These are phyloP conservation scores for Macroglossus sobrinus DNA, from an alignment of 2,113 vertebrate genomes.

Conservation along the genomic window DNA sequence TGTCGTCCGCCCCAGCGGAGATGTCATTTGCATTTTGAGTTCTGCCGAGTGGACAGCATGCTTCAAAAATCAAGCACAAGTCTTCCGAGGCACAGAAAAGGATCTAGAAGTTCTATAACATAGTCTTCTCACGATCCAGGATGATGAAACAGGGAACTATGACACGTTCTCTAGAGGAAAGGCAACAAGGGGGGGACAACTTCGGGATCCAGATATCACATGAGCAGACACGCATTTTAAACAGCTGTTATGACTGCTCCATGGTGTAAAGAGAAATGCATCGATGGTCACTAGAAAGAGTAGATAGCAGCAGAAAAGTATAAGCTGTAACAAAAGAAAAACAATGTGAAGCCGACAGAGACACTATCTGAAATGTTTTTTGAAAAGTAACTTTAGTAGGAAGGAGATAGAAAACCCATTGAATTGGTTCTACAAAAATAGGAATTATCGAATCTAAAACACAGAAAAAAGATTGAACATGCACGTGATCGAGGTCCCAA, in stretches of 20 bases:
- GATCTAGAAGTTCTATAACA: background rate
- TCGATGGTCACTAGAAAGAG: background rate
- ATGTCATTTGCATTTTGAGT: background rate
- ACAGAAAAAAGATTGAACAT: background rate
- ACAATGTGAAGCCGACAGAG: background rate
- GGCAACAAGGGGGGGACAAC: accelerated
- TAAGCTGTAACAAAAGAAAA: background rate
- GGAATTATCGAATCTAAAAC: background rate
- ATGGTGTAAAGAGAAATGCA: background rate
- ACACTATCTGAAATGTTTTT: background rate
- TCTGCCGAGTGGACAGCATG: background rate
- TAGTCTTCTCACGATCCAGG: background rate
- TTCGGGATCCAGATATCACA: background rate
- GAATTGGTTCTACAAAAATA: background rate
- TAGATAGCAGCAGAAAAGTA: background rate
- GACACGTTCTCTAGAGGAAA: background rate
- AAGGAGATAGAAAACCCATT: background rate
- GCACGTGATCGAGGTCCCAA: background rate
- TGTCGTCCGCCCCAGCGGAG: background rate
- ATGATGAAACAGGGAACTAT: background rate
- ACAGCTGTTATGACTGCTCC: background rate
- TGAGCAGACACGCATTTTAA: background rate
- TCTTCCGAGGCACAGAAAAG: background rate
- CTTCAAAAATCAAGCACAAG: background rate
- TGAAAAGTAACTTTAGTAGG: too few species aligned